Percentiles rank a stretch among this genome's conserved stretches.
These are phyloP conservation scores for Lynx canadensis DNA, from an alignment of 2,113 vertebrate genomes.

Conservation along the genomic window DNA sequence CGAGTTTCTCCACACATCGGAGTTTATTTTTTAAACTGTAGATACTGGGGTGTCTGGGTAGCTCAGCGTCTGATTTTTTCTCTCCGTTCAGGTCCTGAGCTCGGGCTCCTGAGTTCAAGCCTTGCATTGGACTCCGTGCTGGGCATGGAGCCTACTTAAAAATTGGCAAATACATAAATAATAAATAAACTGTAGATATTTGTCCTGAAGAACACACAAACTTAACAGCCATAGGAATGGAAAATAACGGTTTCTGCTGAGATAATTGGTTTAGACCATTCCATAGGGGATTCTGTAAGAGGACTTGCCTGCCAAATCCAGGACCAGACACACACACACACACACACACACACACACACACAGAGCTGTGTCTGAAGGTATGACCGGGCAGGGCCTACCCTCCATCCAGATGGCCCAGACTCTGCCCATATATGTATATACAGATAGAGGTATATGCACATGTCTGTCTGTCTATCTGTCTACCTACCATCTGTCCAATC, in stretches of 20 bases:
- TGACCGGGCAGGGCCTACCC: neutral
- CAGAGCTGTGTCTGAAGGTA: neutral
- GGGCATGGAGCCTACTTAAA: too few relatives aligned
- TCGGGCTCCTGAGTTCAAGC: too few relatives aligned
- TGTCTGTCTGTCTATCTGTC: neutral
- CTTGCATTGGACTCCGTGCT: too few relatives aligned
- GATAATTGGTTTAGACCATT: neutral
- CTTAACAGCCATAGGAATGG: neutral
- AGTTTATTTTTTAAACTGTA: slow-evolving; percentile 9
- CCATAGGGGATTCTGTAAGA: neutral
- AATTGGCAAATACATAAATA: too few relatives aligned
- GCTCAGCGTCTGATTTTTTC: too few relatives aligned
- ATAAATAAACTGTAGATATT: neutral
- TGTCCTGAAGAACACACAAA: neutral
- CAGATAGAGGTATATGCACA: neutral
- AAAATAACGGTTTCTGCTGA: neutral
- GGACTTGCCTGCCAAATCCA: neutral
- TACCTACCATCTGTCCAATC: neutral
- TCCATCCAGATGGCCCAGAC: neutral
- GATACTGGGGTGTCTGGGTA: too few relatives aligned
- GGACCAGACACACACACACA: neutral
- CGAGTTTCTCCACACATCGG: neutral
- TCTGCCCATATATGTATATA: neutral
- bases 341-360: neutral
- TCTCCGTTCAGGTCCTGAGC: too few relatives aligned